A percentile compares a stretch with the other conserved stretches of the same genome.
phyloP scores from a whole-genome alignment of 2,113 vertebrate species.

The Sander lucioperca region DNA sequence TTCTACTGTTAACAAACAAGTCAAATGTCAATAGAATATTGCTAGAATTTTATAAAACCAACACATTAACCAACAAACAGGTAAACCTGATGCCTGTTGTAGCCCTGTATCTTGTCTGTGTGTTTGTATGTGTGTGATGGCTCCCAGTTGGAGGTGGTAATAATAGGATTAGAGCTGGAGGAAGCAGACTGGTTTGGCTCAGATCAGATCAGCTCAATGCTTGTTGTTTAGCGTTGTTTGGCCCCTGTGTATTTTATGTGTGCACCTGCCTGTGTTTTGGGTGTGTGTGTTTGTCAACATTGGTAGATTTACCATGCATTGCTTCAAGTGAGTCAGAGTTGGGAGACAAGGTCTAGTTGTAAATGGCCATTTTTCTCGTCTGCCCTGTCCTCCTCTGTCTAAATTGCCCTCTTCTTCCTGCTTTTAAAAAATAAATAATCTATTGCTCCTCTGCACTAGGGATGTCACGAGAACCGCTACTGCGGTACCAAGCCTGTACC shows the following conservation, averaged over 20 bases:
- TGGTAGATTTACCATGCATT: conserved; percentile 33
- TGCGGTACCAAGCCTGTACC: too few relatives aligned
- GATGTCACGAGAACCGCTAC: too few relatives aligned
- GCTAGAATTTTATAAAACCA: not conserved
- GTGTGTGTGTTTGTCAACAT: not conserved
- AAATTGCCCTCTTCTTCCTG: conserved; percentile 23
- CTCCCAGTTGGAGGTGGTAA: conserved; percentile 62
- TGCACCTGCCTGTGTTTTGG: conserved; percentile 32
- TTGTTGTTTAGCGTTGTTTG: conserved; percentile 56
- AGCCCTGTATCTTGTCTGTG: not conserved
- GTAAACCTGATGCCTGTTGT: conserved; percentile 13
- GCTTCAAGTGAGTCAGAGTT: conserved; percentile 45
- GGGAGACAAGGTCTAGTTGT: conserved; percentile 38
- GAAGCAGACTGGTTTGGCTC: conserved; percentile 58
- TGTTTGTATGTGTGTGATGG: conserved; percentile 20
- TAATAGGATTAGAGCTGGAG: conserved; percentile 68
- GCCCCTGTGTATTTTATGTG: conserved; percentile 32
- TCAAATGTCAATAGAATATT: conserved; percentile 9
- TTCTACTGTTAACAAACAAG: not conserved
- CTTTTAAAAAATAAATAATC: not conserved
- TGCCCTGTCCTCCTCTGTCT: not conserved
- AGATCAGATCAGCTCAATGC: conserved; percentile 57
- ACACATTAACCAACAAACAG: not conserved
- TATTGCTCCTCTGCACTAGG: not conserved
- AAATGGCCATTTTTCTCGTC: conserved; percentile 57